These are phyloP conservation scores for Rapana venosa DNA, from an alignment of 2,888 invertebrate species.

Conservation along the genomic window DNA sequence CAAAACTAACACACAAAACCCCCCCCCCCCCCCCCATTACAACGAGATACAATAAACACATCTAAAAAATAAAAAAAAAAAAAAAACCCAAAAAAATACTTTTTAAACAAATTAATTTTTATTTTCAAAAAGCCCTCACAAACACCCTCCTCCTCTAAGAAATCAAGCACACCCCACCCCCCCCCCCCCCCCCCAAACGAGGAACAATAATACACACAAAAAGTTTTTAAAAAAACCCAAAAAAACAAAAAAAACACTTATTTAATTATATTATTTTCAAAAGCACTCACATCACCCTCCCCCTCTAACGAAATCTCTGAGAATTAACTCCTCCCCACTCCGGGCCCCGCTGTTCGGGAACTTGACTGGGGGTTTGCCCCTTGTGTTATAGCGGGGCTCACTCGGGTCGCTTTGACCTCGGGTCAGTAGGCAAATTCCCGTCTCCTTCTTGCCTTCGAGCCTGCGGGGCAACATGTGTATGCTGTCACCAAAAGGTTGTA, in stretches of 20 bases:
- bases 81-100: too few species aligned
- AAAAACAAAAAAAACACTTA: background rate
- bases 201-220: too few species aligned
- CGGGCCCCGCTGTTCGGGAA: conserved; percentile 51
- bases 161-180: too few species aligned
- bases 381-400: conserved; percentile 45
- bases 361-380: background rate
- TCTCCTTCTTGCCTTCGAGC: conserved; percentile 63
- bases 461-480: conserved; percentile 44
- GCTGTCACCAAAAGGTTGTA: too few species aligned
- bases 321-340: conserved; percentile 48
- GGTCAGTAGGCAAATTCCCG: conserved; percentile 72
- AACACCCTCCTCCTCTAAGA: too few species aligned
- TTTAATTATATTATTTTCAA: too few species aligned
- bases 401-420: conserved; percentile 60
- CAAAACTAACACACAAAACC: too few species aligned
- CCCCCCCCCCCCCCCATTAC: too few species aligned
- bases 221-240: background rate
- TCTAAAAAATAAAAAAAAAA: background rate
- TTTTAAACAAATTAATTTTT: too few species aligned
- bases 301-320: conserved; percentile 36
- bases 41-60: background rate
- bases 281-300: conserved; percentile 58
- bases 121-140: too few species aligned
- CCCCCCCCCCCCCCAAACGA: too few species aligned